Conservation (phyloP, 2,888 invertebrate genomes). For the Latrodectus hesperus region DNA sequence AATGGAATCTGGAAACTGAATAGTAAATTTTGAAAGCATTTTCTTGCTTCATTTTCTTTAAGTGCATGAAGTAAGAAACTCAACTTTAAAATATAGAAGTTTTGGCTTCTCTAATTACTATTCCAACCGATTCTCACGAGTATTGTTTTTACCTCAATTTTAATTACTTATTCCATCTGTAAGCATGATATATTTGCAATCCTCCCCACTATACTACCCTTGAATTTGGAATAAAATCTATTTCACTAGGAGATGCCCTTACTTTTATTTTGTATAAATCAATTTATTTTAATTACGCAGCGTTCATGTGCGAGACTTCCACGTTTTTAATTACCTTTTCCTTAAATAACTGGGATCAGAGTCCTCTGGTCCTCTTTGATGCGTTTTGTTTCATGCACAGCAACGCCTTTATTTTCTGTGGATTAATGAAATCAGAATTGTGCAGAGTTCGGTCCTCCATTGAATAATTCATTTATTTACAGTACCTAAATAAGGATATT, state of each 20-base stretch:
- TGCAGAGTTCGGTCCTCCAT: too few relatives aligned
- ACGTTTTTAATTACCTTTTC: neutral
- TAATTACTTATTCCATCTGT: neutral
- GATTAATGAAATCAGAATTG: too few relatives aligned
- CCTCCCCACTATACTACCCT: neutral
- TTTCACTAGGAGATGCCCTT: neutral
- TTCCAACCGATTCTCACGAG: neutral
- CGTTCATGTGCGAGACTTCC: conserved; percentile 5
- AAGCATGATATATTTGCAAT: neutral
- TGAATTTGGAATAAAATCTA: neutral
- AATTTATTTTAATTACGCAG: conserved; percentile 53
- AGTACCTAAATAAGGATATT: too few relatives aligned
- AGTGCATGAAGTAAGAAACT: neutral
- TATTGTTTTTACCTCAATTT: neutral
- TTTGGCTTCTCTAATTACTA: neutral
- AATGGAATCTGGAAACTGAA: too few relatives aligned
- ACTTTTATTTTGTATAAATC: conserved; percentile 12
- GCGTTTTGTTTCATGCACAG: neutral
- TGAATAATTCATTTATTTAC: too few relatives aligned
- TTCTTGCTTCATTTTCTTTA: neutral
- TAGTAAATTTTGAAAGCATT: neutral
- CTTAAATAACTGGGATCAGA: neutral
- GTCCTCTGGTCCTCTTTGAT: neutral
- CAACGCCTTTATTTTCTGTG: neutral
- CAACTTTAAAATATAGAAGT: neutral